Conservation (phyloP, 2,113 vertebrate genomes). For the Pelvicachromis taeniatus region DNA sequence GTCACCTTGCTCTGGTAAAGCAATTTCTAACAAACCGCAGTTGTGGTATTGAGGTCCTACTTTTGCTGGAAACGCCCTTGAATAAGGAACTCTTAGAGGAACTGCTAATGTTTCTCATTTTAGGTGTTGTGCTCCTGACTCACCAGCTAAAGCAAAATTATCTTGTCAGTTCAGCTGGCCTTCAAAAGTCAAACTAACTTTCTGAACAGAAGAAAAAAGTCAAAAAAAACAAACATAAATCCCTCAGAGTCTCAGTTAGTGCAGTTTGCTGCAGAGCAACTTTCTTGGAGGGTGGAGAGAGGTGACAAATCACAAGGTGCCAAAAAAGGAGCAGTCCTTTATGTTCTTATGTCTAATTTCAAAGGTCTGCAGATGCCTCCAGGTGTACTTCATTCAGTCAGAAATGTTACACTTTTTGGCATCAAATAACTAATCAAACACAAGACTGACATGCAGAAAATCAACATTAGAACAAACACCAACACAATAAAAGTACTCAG, state of each 20-base stretch:
- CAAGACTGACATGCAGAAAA: neutral
- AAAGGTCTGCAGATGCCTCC: neutral
- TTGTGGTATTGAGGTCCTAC: neutral
- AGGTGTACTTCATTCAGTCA: neutral
- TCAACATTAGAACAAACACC: neutral
- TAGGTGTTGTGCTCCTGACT: neutral
- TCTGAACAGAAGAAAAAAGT: neutral
- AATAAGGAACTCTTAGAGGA: neutral
- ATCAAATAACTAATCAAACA: neutral
- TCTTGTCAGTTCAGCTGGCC: neutral
- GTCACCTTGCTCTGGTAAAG: neutral
- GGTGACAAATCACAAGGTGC: neutral
- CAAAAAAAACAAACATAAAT: neutral
- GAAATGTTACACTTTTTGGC: neutral
- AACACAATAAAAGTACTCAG: neutral
- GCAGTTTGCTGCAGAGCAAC: neutral
- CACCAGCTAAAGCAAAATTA: neutral
- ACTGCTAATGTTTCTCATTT: neutral
- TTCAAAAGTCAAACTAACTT: neutral
- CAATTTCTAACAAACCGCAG: neutral
- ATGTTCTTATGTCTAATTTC: neutral
- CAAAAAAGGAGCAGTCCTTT: neutral
- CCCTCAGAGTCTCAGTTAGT: neutral
- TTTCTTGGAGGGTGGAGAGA: neutral
- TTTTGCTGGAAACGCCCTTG: neutral